Conservation (phyloP, 1,140 invertebrate species). For the Rhagoletis zephyria region DNA sequence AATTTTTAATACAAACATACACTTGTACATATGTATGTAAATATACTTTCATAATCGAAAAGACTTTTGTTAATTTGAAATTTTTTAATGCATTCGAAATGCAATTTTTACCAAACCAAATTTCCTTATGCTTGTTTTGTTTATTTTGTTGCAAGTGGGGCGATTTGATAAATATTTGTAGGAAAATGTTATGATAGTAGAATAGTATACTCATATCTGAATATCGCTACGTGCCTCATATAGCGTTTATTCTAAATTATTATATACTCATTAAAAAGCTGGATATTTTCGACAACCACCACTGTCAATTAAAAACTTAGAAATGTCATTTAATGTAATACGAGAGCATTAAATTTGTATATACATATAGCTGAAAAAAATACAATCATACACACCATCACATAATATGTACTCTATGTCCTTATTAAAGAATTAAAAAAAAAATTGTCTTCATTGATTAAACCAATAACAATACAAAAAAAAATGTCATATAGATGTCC, state of each 20-base stretch:
- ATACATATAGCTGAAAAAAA: neutral
- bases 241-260: neutral
- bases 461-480: conserved; percentile 41
- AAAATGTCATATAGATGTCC: neutral
- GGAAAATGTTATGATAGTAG: no score
- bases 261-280: neutral
- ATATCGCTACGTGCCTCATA: neutral
- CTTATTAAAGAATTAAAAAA: neutral
- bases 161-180: no score
- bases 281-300: neutral
- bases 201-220: no score
- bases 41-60: no score
- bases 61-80: no score
- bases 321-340: conserved; percentile 18
- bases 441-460: conserved; percentile 24
- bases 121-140: no score
- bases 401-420: neutral
- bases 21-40: no score
- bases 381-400: neutral
- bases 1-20: no score
- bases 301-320: neutral
- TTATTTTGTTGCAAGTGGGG: no score
- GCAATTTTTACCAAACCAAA: no score
- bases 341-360: neutral
- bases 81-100: no score